Evolutionary conservation across 2,113 vertebrate species (phyloP).

Genomic region (Emydocephalus ijimae): DNA sequence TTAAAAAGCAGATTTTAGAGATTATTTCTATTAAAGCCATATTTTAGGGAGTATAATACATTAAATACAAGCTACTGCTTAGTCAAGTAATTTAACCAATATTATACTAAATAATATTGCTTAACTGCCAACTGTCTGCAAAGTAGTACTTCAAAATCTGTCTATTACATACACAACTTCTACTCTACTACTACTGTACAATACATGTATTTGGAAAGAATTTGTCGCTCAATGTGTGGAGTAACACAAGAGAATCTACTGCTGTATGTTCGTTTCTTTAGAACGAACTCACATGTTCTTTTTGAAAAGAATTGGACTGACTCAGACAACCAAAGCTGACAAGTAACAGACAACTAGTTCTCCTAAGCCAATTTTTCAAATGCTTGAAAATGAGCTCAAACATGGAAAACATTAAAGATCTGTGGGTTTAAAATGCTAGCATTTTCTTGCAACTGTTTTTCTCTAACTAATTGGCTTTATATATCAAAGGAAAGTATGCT

Average conservation of each 20-base stretch:
- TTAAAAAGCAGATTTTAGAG: not conserved
- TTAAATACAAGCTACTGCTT: rapidly evolving
- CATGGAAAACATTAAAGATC: slow-evolving; percentile 65
- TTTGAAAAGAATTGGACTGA: slow-evolving; percentile 72
- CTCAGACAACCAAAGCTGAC: slow-evolving; percentile 75
- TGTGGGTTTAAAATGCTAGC: slow-evolving; percentile 74
- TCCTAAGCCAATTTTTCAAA: slow-evolving; percentile 57
- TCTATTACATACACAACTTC: not conserved
- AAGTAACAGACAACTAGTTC: slow-evolving; percentile 84
- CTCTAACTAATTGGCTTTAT: slow-evolving; percentile 31
- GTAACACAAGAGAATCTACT: not conserved
- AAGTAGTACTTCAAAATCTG: slow-evolving; percentile 13
- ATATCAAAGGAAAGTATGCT: slow-evolving; percentile 33
- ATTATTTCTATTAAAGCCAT: not conserved
- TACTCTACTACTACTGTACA: not conserved
- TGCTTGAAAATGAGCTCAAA: slow-evolving; percentile 59
- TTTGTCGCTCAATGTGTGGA: not conserved
- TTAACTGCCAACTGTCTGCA: not conserved
- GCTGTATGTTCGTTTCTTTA: not conserved
- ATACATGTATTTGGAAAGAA: not conserved
- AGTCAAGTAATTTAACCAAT: not conserved
- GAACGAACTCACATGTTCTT: slow-evolving; percentile 43
- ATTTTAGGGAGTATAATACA: not conserved
- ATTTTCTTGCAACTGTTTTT: slow-evolving; percentile 33
- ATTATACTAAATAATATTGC: not conserved